These are phyloP conservation scores for Acanthiza pusilla DNA, from an alignment of 2,797 vertebrate species.

Conservation along the genomic window DNA sequence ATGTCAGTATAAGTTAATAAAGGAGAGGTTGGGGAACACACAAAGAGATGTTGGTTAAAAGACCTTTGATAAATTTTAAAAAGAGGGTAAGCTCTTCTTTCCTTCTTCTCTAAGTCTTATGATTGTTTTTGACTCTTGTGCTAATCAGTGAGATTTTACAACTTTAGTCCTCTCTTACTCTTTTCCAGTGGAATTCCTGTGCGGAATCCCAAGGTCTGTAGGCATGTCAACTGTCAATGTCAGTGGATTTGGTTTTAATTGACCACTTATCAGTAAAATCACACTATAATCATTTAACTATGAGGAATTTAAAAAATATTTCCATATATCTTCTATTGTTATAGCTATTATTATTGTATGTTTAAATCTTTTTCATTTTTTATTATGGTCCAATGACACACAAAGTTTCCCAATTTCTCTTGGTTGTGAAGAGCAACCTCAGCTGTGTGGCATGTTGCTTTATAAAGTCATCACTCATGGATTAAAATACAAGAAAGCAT, in stretches of 20 bases:
- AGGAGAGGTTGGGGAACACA: neutral
- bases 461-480: neutral
- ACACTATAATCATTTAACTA: neutral
- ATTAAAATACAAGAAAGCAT: neutral
- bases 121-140: neutral
- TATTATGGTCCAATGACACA: neutral
- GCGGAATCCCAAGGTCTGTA: neutral
- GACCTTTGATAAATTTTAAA: neutral
- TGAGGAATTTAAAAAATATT: neutral
- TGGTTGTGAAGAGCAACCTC: neutral
- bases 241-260: neutral
- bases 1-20: slow-evolving; percentile 57
- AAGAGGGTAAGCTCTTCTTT: neutral
- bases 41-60: neutral
- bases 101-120: neutral
- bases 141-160: neutral
- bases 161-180: neutral
- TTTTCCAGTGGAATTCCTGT: neutral
- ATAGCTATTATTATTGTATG: neutral
- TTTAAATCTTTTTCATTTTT: neutral
- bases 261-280: neutral
- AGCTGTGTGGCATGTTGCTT: neutral
- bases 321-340: neutral
- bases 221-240: neutral
- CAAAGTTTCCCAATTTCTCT: neutral